Conservation (phyloP, 37 sponge, comb jelly and placozoan species). For the Spongilla lacustris region DNA sequence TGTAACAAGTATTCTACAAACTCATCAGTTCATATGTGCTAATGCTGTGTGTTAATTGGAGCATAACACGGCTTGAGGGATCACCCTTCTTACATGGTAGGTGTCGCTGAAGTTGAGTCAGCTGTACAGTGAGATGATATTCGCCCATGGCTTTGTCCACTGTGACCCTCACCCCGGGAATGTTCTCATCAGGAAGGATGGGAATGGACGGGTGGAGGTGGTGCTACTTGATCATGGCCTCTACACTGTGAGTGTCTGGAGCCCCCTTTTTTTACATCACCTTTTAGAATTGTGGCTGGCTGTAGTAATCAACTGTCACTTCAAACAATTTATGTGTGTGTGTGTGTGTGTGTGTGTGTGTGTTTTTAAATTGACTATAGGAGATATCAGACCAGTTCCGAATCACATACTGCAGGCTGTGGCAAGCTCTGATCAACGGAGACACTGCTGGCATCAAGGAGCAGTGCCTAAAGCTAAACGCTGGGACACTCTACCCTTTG, state of each 20-base stretch:
- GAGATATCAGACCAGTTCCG: conserved; percentile 80
- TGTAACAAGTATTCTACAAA: too few relatives aligned
- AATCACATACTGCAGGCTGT: conserved; percentile 89
- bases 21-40: neutral
- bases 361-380: neutral
- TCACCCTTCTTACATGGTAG: conserved; percentile 1
- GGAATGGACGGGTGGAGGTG: conserved; percentile 44
- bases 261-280: neutral
- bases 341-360: too few relatives aligned
- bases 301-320: too few relatives aligned
- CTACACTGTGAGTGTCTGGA: conserved; percentile 63
- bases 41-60: neutral
- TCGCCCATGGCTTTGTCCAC: conserved; percentile 86
- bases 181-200: conserved; percentile 68
- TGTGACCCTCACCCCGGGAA: conserved; percentile 99
- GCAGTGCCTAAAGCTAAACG: conserved; percentile 73
- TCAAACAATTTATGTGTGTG: too few relatives aligned
- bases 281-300: neutral
- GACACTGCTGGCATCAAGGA: conserved; percentile 67
- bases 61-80: neutral
- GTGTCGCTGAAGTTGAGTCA: conserved; percentile 66
- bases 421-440: conserved; percentile 81
- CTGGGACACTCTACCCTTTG: conserved; percentile 80
- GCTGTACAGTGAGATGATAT: conserved; percentile 96
- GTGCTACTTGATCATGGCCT: conserved; percentile 95